phyloP scores from a whole-genome alignment of 2,888 invertebrate species.

The Apomyelois bistriatella region DNA sequence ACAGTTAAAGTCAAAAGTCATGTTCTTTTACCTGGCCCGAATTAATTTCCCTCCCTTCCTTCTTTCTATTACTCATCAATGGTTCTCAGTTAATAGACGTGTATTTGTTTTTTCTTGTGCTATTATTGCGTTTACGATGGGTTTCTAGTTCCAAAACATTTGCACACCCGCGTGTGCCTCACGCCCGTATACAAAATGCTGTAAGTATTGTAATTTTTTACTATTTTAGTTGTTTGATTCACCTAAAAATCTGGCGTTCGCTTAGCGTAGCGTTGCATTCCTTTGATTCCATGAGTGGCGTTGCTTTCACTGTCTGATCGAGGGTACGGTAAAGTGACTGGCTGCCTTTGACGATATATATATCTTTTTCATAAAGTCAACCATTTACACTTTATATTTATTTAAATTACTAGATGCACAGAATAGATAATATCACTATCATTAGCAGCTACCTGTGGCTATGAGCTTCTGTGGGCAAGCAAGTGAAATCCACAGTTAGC shows the following conservation, averaged over 20 bases:
- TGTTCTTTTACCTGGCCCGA: conserved; percentile 8
- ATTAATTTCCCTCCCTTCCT: conserved; percentile 17
- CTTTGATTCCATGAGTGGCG: background rate
- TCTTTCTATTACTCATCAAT: conserved; percentile 71
- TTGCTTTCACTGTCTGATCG: conserved; percentile 6
- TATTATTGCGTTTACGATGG: conserved; percentile 84
- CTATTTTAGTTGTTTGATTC: background rate
- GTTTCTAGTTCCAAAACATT: conserved; percentile 84
- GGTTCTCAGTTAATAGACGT: conserved; percentile 61
- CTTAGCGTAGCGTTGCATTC: conserved; percentile 8
- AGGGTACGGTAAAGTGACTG: background rate
- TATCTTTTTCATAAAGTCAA: background rate
- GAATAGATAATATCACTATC: no score
- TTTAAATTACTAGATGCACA: no score
- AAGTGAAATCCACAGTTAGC: no score
- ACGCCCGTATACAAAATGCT: conserved; percentile 81
- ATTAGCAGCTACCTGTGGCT: no score
- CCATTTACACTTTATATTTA: no score
- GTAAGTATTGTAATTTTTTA: conserved; percentile 75
- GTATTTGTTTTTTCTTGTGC: conserved; percentile 66
- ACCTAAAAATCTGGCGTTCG: background rate
- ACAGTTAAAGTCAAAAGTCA: conserved; percentile 1
- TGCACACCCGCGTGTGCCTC: conserved; percentile 88
- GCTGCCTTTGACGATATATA: background rate
- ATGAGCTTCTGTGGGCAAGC: no score